These are phyloP conservation scores for Petromus typicus DNA, from an alignment of 2,113 vertebrate species.

Conservation along the genomic window DNA sequence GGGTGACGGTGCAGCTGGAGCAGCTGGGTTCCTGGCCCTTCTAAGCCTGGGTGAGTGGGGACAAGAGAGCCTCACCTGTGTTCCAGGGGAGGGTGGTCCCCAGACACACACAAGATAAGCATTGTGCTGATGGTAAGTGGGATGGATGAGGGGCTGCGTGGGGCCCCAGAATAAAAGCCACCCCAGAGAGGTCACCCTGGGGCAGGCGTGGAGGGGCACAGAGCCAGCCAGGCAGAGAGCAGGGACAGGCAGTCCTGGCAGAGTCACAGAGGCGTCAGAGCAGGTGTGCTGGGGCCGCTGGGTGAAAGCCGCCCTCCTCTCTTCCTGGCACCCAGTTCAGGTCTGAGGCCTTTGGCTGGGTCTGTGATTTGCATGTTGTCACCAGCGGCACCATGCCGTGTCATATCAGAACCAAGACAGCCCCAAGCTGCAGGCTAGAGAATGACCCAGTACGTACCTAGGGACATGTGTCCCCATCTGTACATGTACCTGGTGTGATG, in stretches of 20 bases:
- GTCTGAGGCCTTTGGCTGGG: not conserved
- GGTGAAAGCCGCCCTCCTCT: not conserved
- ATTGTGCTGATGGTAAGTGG: not conserved
- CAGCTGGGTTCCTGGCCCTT: not conserved
- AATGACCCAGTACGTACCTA: not conserved
- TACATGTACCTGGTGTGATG: not conserved
- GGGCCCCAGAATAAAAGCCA: not conserved
- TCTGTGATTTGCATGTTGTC: not conserved
- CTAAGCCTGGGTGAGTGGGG: not conserved
- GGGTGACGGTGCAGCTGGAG: no score
- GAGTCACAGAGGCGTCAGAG: not conserved
- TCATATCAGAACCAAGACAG: not conserved
- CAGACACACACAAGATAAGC: not conserved
- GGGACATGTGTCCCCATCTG: no score
- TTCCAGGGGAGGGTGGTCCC: not conserved
- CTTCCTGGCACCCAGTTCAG: not conserved
- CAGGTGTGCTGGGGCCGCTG: not conserved
- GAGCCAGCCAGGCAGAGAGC: not conserved
- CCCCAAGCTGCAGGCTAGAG: not conserved
- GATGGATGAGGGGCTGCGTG: not conserved
- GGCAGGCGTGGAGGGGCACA: not conserved
- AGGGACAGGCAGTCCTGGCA: not conserved
- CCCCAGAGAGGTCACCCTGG: not conserved
- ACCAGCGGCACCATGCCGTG: not conserved
- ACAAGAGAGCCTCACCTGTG: not conserved